These are phyloP conservation scores for Seriola dumerili DNA, from an alignment of 2,113 vertebrate species.

Conservation along the genomic window DNA sequence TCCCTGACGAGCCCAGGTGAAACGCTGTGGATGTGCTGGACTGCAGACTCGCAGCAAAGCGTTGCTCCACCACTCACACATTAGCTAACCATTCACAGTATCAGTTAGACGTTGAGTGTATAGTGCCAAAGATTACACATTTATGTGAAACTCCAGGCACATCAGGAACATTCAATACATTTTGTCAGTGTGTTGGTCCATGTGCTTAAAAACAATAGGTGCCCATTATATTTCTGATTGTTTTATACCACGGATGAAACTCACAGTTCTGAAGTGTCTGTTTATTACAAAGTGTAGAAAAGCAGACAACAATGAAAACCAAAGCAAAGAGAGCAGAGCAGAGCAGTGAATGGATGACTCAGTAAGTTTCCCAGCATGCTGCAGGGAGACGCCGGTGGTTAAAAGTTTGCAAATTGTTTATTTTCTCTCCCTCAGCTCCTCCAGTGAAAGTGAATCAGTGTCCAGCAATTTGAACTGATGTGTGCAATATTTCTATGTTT, in stretches of 20 bases:
- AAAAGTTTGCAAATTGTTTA: slow-evolving; percentile 54
- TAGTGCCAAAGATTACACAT: slow-evolving; percentile 9
- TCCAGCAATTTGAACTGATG: slow-evolving; percentile 41
- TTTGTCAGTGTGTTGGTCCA: neutral
- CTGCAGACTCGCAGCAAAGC: slow-evolving; percentile 12
- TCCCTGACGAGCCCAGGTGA: slow-evolving; percentile 53
- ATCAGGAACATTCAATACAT: neutral
- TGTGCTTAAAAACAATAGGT: neutral
- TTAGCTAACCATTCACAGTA: slow-evolving; percentile 12
- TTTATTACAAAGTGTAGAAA: neutral
- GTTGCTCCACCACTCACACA: slow-evolving; percentile 4
- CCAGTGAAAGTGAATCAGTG: slow-evolving; percentile 59
- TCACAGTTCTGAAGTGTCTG: neutral
- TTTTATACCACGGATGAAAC: neutral
- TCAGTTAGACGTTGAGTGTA: neutral
- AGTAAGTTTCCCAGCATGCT: slow-evolving; percentile 30
- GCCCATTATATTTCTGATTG: neutral
- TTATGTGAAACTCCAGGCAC: neutral
- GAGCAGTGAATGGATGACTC: slow-evolving; percentile 45
- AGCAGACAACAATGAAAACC: neutral
- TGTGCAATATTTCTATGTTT: slow-evolving; percentile 24
- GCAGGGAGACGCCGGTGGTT: slow-evolving; percentile 39
- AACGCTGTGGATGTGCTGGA: slow-evolving; percentile 14
- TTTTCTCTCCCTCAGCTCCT: slow-evolving; percentile 24
- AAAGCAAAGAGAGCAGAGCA: neutral